Base-by-base conservation (phyloP, 2,888 invertebrate species). In the Pantelozetes paolii region DNA sequence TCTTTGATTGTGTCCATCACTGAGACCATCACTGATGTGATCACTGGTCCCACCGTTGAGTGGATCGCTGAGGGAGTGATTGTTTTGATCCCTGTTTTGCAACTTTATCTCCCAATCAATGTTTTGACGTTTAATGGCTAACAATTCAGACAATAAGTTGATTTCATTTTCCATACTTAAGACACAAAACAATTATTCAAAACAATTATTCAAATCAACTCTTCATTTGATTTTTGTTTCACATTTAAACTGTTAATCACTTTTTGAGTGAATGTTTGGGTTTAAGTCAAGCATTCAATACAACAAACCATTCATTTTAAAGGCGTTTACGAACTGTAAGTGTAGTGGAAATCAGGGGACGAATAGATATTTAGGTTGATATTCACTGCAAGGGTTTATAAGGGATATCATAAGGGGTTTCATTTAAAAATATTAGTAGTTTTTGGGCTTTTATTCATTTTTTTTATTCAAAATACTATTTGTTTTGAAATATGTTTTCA, bases 21-120 rank as follows among this genome's bases (percentile, higher is more conserved):
- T 62, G 36, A 32, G 18, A n/a, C 13, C 8, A 62, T 32, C 32
- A 11, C n/a, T n/a, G n/a, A n/a, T n/a, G n/a, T n/a, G n/a, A n/a
- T n/a, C n/a, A n/a, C n/a, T n/a, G n/a, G n/a, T n/a, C n/a, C n/a
- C n/a, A n/a, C n/a, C n/a, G n/a, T n/a, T n/a, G n/a, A n/a, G 42
- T 42, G 8, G 42, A 42, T 42, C 42, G 8, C 42, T 42, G 9
- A 11, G 8, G 9, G 15, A 42, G 15, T 42, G 42, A 11, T 8
- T 42, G 42, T 42, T 15, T 15, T 11, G 6, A 36, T 36, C 18
- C n/a, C n/a, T 36, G 11, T 67, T 40, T 67, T 67, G 40, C 2
- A 67, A 13, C 36, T 67, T 67, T 40, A 67, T 67, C 11, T 67
- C 67, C 67, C 67, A 67, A 67, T 67, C 67, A 1, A 36, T 67